Base-by-base conservation (phyloP, 37 sponge, comb jelly and placozoan species). In the Spongilla lacustris region DNA sequence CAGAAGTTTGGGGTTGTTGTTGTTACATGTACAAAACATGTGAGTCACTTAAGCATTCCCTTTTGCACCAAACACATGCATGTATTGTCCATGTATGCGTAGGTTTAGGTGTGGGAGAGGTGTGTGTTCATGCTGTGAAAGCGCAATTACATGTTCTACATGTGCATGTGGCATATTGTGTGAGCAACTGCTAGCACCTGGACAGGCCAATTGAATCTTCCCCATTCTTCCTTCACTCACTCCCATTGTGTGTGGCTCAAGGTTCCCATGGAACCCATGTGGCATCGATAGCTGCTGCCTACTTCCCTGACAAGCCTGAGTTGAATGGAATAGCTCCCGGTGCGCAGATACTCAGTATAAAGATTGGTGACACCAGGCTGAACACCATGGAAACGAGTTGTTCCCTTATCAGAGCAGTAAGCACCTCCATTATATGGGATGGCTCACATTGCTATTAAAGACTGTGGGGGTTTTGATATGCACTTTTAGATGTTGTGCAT, bases 201-300 rank as follows among this genome's bases (percentile, higher is more conserved):
- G 58, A 58, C 74, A 25, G 32, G 30, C 2, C 21, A 41, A 24
- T 81, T 37, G 0, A 41, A 68, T 68, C 11, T 30, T 36, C 14
- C 30, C 8, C 9, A 4, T 34, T 66, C 26, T 68, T 17, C 28
- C 4, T 71, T 38, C 28, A 19, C 29, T 21, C 31, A 22, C 35
- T 49, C 69, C 23, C 28, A 11, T 66, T 58, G 46, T 58, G 58
- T 58, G 58, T 14, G 58, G 58, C 11, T 17, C 58, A 58, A 96
- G 96, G 93, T 36, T 83, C 97, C 36, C 98, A 98, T 92, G 98
- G 98, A 0, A 98, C 97, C n/a, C 98, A 98, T 81, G 98, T 98
- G 68, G 98, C 98, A 1, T 86, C 89, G 32, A 98, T 98, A 75
- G 84, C 92, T 33, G 96, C 98, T 36, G 98, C 87, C 0, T 36